Conservation (phyloP, 2,888 invertebrate species). For the Oscheius sp. region DNA sequence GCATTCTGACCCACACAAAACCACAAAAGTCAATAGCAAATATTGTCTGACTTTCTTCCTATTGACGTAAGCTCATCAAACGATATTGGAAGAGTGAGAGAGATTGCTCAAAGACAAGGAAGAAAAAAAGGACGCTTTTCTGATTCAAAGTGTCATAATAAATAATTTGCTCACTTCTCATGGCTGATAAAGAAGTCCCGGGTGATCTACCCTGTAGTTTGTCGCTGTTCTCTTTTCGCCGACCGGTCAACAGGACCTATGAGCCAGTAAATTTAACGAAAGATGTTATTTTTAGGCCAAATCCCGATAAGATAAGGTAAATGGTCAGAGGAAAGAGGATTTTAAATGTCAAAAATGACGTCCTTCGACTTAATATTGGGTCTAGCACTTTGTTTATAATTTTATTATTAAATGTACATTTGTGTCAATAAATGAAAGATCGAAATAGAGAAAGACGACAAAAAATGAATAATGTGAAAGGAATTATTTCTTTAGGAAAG, state of each 20-base stretch:
- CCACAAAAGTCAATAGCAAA: too few relatives aligned
- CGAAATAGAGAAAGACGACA: slow-evolving; percentile 12
- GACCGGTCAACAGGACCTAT: slow-evolving; percentile 19
- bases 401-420: slow-evolving; percentile 23
- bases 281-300: slow-evolving; percentile 2
- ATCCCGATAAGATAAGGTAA: not conserved
- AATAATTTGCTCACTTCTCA: not conserved
- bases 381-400: not conserved
- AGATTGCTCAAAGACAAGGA: not conserved
- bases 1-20: too few relatives aligned
- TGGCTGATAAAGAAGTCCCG: not conserved
- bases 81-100: too few relatives aligned
- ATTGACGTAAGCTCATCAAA: too few relatives aligned
- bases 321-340: not conserved
- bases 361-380: not conserved
- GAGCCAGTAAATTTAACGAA: slow-evolving; percentile 11
- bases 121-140: not conserved
- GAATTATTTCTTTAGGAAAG: slow-evolving; percentile 12
- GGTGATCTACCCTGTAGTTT: slow-evolving; percentile 16
- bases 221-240: not conserved
- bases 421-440: not conserved
- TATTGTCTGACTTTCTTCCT: too few relatives aligned
- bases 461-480: not conserved
- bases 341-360: not conserved
- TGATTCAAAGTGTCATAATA: not conserved